Conservation (phyloP, 2,113 vertebrate species). For the Alouatta palliata region DNA sequence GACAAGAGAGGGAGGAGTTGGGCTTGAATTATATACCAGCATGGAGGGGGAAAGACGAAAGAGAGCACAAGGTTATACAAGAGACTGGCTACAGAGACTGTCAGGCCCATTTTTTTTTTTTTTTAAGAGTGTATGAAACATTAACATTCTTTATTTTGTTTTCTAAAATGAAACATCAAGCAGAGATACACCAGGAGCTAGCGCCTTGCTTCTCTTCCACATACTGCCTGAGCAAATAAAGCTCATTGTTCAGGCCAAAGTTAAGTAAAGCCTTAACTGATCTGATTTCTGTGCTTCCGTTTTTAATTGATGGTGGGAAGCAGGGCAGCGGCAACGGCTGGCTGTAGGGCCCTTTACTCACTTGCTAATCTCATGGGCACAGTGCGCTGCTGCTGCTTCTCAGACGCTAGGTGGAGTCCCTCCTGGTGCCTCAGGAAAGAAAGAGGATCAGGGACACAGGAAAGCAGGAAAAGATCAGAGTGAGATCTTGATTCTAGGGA, state of each 20-base stretch:
- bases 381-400: not conserved
- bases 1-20: not conserved
- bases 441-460: not conserved
- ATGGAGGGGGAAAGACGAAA: not conserved
- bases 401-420: not conserved
- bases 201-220: conserved; percentile 19
- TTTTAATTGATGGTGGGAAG: not conserved
- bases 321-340: not conserved
- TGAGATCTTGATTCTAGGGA: not conserved
- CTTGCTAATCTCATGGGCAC: not conserved
- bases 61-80: not conserved
- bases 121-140: not conserved
- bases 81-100: conserved; percentile 23
- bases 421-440: not conserved
- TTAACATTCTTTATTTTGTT: not conserved
- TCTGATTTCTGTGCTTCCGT: conserved; percentile 38
- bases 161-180: conserved; percentile 20
- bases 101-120: not conserved
- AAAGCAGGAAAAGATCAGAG: not conserved
- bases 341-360: rapidly evolving
- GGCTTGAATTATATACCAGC: not conserved
- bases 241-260: conserved; percentile 42
- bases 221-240: conserved; percentile 64
- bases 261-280: not conserved
- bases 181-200: conserved; percentile 39